Conservation (phyloP, 2,888 invertebrate species). For the Nomada flava region DNA sequence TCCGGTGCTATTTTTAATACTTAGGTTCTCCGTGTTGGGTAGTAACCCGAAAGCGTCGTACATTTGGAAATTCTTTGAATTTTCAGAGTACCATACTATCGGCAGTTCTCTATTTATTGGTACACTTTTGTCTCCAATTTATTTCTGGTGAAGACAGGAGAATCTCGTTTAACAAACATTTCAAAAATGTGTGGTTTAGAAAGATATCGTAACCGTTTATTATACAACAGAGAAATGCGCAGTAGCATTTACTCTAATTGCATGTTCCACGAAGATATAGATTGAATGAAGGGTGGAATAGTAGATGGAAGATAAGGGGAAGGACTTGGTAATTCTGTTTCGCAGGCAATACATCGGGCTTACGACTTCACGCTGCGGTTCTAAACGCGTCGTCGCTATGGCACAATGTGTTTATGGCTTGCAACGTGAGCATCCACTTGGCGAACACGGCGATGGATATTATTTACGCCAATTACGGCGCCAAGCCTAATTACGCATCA, state of each 20-base stretch:
- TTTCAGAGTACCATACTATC: slow-evolving; percentile 14
- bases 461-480: slow-evolving; percentile 62
- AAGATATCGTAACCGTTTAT: neutral
- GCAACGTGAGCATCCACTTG: slow-evolving; percentile 33
- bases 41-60: slow-evolving; percentile 21
- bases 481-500: slow-evolving; percentile 56
- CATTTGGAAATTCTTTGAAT: slow-evolving; percentile 38
- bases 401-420: slow-evolving; percentile 59
- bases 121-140: slow-evolving; percentile 3
- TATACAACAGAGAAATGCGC: neutral
- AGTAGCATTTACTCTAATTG: slow-evolving; percentile 21
- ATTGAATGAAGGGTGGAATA: neutral
- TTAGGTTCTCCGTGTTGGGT: slow-evolving; percentile 20
- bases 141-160: neutral
- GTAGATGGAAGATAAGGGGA: slow-evolving; percentile 29
- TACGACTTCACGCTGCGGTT: slow-evolving; percentile 48
- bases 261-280: slow-evolving; percentile 16
- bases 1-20: slow-evolving; percentile 53
- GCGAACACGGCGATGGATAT: slow-evolving; percentile 45
- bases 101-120: neutral
- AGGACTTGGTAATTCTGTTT: slow-evolving; percentile 35
- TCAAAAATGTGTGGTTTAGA: neutral
- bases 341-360: slow-evolving; percentile 38
- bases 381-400: slow-evolving; percentile 59
- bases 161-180: neutral